Conservation (phyloP, 2,888 invertebrate genomes). For the Eilema depressum region DNA sequence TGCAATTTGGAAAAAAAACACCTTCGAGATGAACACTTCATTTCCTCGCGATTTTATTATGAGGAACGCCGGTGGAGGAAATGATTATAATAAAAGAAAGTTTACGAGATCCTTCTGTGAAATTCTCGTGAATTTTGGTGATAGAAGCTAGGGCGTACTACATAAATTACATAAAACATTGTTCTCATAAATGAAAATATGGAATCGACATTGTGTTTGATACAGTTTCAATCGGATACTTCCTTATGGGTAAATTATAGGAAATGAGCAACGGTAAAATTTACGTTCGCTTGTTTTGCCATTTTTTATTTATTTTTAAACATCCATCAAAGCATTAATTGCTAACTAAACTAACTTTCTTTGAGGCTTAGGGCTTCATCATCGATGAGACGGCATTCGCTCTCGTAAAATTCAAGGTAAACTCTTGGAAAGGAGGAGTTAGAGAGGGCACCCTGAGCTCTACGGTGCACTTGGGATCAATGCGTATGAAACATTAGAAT, state of each 20-base stretch:
- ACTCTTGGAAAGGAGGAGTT: too few relatives aligned
- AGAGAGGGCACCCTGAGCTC: not conserved
- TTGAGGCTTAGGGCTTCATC: too few relatives aligned
- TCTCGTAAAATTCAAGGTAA: not conserved
- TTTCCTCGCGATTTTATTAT: constrained; percentile 46
- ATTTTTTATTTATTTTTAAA: not conserved
- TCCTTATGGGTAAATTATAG: not conserved
- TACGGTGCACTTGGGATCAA: not conserved
- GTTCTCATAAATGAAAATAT: constrained; percentile 78
- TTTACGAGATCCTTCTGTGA: constrained; percentile 64
- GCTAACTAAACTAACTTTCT: too few relatives aligned
- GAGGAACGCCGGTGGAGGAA: constrained; percentile 53
- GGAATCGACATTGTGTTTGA: constrained; percentile 59
- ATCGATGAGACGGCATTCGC: too few relatives aligned
- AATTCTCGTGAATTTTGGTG: constrained; percentile 67
- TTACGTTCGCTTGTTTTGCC: not conserved
- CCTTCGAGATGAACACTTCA: constrained; percentile 35
- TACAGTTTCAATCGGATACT: constrained; percentile 1
- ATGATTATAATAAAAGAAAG: constrained; percentile 71
- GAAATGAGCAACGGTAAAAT: constrained; percentile 22
- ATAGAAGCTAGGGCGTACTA: constrained; percentile 78
- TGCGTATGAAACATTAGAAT: too few relatives aligned
- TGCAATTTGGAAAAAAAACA: constrained; percentile 21
- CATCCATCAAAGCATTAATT: not conserved
- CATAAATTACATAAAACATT: constrained; percentile 85